These are phyloP conservation scores for Trachemys scripta DNA, from an alignment of 2,113 vertebrate genomes.

Conservation along the genomic window DNA sequence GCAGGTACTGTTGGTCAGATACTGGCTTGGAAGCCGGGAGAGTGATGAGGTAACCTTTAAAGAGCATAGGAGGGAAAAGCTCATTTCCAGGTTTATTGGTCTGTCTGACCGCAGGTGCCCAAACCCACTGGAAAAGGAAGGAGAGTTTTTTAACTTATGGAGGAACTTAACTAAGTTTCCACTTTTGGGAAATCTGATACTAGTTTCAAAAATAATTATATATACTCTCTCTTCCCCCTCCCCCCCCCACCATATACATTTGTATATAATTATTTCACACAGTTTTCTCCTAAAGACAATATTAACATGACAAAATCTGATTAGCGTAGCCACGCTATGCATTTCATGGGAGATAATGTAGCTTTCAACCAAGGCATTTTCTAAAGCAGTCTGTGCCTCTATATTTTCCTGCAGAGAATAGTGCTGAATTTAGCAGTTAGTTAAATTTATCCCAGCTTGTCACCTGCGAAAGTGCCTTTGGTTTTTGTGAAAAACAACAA, in stretches of 20 bases:
- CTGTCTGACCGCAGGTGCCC: background rate
- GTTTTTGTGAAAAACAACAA: background rate
- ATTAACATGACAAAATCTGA: background rate
- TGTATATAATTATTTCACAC: background rate
- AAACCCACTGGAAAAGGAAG: background rate
- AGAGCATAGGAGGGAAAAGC: background rate
- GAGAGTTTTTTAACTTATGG: background rate
- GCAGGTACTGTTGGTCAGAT: background rate
- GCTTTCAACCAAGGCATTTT: background rate
- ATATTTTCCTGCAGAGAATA: background rate
- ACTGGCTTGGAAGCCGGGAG: background rate
- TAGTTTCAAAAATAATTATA: background rate
- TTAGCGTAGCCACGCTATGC: background rate
- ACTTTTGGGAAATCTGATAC: background rate
- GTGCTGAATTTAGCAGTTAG: background rate
- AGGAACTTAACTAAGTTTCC: background rate
- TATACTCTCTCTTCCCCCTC: background rate
- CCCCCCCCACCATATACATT: background rate
- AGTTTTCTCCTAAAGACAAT: background rate
- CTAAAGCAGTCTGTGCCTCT: background rate
- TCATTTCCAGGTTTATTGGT: background rate
- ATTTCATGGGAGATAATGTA: background rate
- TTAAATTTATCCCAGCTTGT: background rate
- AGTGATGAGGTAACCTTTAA: background rate
- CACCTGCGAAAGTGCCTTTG: background rate